These are phyloP conservation scores for Siniperca chuatsi DNA, from an alignment of 2,113 vertebrate genomes.

Conservation along the genomic window DNA sequence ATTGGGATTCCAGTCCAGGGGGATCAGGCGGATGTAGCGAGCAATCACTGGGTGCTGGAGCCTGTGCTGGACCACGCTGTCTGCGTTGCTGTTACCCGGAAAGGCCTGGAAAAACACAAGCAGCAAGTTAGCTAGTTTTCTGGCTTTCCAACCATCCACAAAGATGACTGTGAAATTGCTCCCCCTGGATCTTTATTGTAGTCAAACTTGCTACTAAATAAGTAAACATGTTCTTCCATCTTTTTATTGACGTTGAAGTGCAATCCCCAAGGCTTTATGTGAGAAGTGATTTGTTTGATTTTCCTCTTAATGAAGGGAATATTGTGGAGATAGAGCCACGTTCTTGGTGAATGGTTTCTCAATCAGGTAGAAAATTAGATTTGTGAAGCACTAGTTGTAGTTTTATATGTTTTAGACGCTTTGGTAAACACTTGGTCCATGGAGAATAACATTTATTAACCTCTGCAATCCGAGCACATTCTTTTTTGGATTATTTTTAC, in stretches of 20 bases:
- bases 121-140: neutral
- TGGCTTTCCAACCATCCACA: neutral
- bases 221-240: constrained; percentile 3
- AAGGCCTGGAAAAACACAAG: constrained; percentile 52
- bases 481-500: neutral
- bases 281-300: constrained; percentile 42
- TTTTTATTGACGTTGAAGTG: constrained; percentile 20
- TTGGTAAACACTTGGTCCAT: constrained; percentile 51
- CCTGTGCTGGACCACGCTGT: constrained; percentile 74
- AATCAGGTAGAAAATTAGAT: constrained; percentile 67
- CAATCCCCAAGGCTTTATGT: constrained; percentile 16
- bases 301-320: constrained; percentile 62
- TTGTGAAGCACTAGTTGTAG: constrained; percentile 49
- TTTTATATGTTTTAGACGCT: constrained; percentile 41
- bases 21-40: constrained; percentile 66
- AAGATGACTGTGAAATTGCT: neutral
- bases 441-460: constrained; percentile 52
- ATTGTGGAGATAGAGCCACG: constrained; percentile 35
- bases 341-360: constrained; percentile 53
- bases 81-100: constrained; percentile 73
- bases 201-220: neutral
- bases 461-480: neutral
- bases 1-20: constrained; percentile 70
- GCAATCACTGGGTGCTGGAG: constrained; percentile 63
- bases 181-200: constrained; percentile 9